Evolutionary conservation across 64 coral and sea anemone genomes (phyloP), one percentile per base, ranked within the genome.

Genomic region (Porites lutea): DNA sequence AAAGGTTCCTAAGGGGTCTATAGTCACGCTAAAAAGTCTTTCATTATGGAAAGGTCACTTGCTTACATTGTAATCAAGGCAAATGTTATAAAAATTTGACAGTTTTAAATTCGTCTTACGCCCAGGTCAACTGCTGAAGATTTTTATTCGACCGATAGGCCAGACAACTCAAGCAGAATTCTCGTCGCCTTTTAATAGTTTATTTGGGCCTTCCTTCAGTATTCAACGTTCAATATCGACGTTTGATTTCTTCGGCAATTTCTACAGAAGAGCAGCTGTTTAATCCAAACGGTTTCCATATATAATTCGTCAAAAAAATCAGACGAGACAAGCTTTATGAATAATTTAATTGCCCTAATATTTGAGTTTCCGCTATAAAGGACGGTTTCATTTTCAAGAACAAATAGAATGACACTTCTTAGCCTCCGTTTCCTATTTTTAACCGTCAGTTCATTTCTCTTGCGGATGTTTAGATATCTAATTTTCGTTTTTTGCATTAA

Each of bases 301-400:
- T 45, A 52, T 49, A 47, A 46, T 74, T 51, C 9, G 48, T 62
- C 62, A 9, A 54, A 81, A n/a, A 37, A 64, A 69, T 67, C 59
- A 23, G 15, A 68, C 18, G 81, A 84, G 63, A 84, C 81, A 52
- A 68, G 47, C 59, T 51, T 10, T n/a, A 84, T 84, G 64, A 84
- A 84, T 84, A 60, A 84, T 84, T 84, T n/a, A 84, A 50, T 22
- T 48, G 18, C 8, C 69, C 16, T 84, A 37, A 37, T 84, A 14
- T 44, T 14, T 16, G 7, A 66, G 27, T 83, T 69, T 84, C 81
- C 81, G 46, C 48, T 4, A 21, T 21, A 16, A 50, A 8, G 5
- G 78, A 81, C 54, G 65, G 63, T 69, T 69, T 84, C 63, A 68
- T 48, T 84, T 67, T 51, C 44, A 21, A 44, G 69, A 84, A 84